Base-by-base conservation (phyloP, 2,797 vertebrate genomes). In the Stomatorhinus walkeri region DNA sequence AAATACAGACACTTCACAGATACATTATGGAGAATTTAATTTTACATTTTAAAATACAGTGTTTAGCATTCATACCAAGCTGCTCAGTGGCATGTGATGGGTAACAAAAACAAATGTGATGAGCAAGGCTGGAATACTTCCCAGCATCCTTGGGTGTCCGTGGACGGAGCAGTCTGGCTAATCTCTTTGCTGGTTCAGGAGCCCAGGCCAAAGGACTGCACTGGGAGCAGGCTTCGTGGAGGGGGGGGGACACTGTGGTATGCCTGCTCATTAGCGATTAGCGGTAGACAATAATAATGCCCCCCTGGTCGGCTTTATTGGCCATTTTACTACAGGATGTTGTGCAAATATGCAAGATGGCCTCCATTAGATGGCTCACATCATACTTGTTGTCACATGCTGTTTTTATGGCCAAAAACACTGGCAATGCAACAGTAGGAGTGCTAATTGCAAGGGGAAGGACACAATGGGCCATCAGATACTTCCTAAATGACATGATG, bases 231-330 rank as follows among this genome's bases (percentile, higher is more conserved):
- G 28, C 89, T 90, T 87, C 81, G 64, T 86, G 84, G 51, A 87
- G 87, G 52, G 43, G 51, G 40, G 64, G 28, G 24, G 48, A 87
- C 56, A 14, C 84, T 84, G 48, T 72, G 88, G 54, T 87, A 87
- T 85, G 89, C 64, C 52, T 88, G 81, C 88, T 91, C 88, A 90
- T 90, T 56, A 83, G 83, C 89, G 92, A 90, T 89, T 56, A 56
- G 76, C 88, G 92, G 87, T 89, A 79, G 90, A 72, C 85, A 90
- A 91, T 90, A 92, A 90, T 89, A 79, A 86, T 90, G 86, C 68
- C 89, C 87, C 84, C 72, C 85, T 89, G 61, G 76, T 90, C 46
- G 43, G 91, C 90, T 91, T 92, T 92, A 91, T 91, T 89, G 49
- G 89, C 51, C 88, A 90, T 87, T 84, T 49, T 76, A 72, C 49